phyloP scores from a whole-genome alignment of 2,797 vertebrate genomes.

The Onychomys torridus region DNA sequence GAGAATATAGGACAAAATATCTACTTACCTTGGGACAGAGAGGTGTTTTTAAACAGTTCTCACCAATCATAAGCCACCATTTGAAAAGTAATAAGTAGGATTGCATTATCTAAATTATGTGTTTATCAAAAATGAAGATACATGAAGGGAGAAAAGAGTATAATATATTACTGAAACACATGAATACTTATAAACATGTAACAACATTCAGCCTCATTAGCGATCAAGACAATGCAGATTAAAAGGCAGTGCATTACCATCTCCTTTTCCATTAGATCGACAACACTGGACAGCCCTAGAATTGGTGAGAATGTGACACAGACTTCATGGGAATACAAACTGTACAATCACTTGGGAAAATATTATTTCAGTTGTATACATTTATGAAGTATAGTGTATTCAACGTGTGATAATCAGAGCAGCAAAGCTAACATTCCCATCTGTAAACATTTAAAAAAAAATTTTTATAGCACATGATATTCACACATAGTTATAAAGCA shows the following conservation, averaged over 20 bases:
- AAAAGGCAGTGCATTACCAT: neutral
- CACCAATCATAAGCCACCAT: conserved; percentile 3
- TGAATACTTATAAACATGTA: neutral
- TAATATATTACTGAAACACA: neutral
- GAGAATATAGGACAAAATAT: neutral
- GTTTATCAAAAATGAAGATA: conserved; percentile 15
- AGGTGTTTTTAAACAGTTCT: conserved; percentile 19
- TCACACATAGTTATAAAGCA: no score
- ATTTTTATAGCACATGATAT: neutral
- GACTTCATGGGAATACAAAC: neutral
- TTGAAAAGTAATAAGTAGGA: conserved; percentile 30
- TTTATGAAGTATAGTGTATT: neutral
- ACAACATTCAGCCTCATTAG: neutral
- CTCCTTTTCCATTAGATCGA: neutral
- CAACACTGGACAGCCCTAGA: neutral
- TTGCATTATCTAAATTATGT: neutral
- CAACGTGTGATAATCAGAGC: neutral
- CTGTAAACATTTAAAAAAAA: neutral
- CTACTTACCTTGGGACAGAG: neutral
- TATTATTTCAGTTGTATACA: neutral
- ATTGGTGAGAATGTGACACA: neutral
- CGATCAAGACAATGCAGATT: neutral
- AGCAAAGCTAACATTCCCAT: neutral
- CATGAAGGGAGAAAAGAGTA: neutral
- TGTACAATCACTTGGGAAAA: neutral